Conservation (phyloP, 37 sponge, comb jelly and placozoan genomes). For the Halisarca cf. caerulea region DNA sequence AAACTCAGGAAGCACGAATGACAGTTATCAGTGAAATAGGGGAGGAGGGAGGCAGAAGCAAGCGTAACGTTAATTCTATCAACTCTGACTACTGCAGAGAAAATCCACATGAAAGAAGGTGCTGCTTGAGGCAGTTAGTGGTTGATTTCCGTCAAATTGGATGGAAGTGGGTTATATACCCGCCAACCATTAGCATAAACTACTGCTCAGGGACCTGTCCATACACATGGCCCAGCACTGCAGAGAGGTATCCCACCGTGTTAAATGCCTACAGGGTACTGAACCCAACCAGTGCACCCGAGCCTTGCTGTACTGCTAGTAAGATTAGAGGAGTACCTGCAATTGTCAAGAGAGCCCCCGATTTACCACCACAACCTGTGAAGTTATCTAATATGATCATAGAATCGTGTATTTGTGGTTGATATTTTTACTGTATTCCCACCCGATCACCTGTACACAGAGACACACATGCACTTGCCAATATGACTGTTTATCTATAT, state of each 20-base stretch:
- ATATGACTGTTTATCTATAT: no score
- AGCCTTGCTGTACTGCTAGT: constrained; percentile 63
- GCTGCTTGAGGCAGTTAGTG: constrained; percentile 31
- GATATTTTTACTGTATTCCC: not conserved
- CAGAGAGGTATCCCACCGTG: constrained; percentile 6
- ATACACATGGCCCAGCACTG: not conserved
- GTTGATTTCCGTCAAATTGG: constrained; percentile 48
- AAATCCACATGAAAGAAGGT: constrained; percentile 36
- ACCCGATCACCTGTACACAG: no score
- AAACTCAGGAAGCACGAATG: not conserved
- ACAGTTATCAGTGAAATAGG: no score
- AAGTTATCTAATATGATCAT: constrained; percentile 46
- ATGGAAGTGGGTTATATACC: constrained; percentile 55
- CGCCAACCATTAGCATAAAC: constrained; percentile 25
- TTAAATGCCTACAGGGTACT: constrained; percentile 3
- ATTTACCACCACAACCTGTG: not conserved
- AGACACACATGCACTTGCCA: no score
- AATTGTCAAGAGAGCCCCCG: not conserved
- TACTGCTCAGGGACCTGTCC: constrained; percentile 67
- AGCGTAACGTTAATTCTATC: not conserved
- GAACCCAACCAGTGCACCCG: constrained; percentile 62
- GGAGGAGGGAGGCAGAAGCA: not conserved
- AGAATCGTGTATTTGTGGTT: constrained; percentile 51
- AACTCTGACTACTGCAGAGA: constrained; percentile 31
- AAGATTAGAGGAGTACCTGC: not conserved